Conservation (phyloP, 2,113 vertebrate species). For the Atherinomorus stipes region DNA sequence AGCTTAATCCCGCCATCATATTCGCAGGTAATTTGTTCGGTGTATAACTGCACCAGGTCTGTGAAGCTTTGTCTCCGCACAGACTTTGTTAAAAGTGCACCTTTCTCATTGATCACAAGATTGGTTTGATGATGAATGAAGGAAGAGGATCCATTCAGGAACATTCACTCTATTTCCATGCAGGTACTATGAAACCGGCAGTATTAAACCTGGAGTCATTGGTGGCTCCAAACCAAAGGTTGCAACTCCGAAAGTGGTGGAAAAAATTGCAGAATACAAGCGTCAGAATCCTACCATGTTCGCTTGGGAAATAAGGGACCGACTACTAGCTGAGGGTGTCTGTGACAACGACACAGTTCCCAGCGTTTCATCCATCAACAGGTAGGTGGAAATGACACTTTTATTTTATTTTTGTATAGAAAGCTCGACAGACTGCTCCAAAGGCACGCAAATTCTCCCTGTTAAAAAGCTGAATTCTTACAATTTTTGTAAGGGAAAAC, state of each 20-base stretch:
- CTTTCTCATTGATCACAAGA: conserved; percentile 50
- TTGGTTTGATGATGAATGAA: conserved; percentile 37
- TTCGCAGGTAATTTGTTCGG: conserved; percentile 28
- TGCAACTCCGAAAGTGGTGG: conserved; percentile 98
- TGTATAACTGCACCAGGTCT: conserved; percentile 40
- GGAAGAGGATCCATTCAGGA: conserved; percentile 60
- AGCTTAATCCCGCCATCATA: conserved; percentile 50
- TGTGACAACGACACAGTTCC: conserved; percentile 98
- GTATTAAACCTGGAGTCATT: conserved; percentile 98
- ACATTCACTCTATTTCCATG: conserved; percentile 66
- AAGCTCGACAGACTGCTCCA: background rate
- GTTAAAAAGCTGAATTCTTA: background rate
- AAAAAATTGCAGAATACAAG: conserved; percentile 99
- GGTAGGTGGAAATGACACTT: conserved; percentile 79
- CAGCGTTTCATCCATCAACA: conserved; percentile 98
- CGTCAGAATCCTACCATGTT: conserved; percentile 99
- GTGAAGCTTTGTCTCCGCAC: conserved; percentile 49
- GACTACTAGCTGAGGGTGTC: conserved; percentile 94
- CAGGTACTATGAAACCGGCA: conserved; percentile 99
- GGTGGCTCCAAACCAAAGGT: conserved; percentile 99
- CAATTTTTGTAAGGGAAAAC: background rate
- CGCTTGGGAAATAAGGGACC: conserved; percentile 98
- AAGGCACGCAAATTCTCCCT: background rate
- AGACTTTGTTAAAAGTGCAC: conserved; percentile 31
- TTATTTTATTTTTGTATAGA: background rate